phyloP scores from a whole-genome alignment of 2,888 invertebrate genomes.

The Drosophila macrospina region DNA sequence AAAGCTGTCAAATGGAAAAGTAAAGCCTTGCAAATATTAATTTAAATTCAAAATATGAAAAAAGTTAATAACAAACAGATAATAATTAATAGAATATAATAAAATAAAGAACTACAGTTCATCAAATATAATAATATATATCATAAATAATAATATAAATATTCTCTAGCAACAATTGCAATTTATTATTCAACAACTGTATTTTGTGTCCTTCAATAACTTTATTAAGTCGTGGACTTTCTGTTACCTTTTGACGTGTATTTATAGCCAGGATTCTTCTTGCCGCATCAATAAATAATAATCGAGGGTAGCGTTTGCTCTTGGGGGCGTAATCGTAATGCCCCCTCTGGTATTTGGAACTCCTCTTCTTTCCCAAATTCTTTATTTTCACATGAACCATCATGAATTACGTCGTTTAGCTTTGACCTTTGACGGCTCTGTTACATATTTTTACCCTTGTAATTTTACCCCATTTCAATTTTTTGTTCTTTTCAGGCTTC shows the following conservation, averaged over 20 bases:
- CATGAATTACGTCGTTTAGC: constrained; percentile 66
- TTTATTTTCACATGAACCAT: constrained; percentile 22
- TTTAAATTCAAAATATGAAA: neutral
- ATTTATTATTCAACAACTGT: neutral
- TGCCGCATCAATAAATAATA: constrained; percentile 62
- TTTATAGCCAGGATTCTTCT: constrained; percentile 25
- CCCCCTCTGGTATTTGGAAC: constrained; percentile 15
- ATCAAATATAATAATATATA: neutral
- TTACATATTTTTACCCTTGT: constrained; percentile 65
- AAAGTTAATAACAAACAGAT: neutral
- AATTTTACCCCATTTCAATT: constrained; percentile 30
- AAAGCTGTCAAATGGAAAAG: neutral
- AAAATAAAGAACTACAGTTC: neutral
- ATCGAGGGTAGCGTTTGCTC: constrained; percentile 29
- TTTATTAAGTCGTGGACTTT: constrained; percentile 43
- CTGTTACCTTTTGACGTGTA: constrained; percentile 24
- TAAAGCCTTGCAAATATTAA: neutral
- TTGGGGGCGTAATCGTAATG: constrained; percentile 17
- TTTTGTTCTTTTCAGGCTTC: constrained; percentile 9
- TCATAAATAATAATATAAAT: too few relatives aligned
- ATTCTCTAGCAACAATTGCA: neutral
- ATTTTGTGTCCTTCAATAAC: constrained; percentile 28
- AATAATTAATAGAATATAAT: neutral
- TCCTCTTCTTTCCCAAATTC: constrained; percentile 15
- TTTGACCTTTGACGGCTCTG: constrained; percentile 66